phyloP scores from a whole-genome alignment of 2,888 invertebrate species.

The Harpalus rubripes region DNA sequence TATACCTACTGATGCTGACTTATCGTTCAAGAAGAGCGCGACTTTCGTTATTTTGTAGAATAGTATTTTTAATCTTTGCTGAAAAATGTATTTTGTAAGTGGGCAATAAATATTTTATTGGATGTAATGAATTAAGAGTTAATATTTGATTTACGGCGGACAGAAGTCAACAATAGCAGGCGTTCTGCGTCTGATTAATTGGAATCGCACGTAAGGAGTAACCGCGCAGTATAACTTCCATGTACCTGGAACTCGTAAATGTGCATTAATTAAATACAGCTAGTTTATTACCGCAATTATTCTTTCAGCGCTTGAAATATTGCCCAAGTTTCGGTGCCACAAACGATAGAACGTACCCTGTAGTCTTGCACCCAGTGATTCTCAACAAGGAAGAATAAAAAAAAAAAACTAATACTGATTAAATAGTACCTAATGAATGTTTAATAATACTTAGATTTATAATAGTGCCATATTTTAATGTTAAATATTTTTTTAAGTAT shows the following conservation, averaged over 20 bases:
- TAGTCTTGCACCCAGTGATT: background rate
- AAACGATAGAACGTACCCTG: conserved; percentile 38
- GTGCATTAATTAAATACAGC: conserved; percentile 66
- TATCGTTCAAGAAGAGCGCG: background rate
- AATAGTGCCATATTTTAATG: too few species aligned
- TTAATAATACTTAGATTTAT: too few species aligned
- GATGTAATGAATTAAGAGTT: background rate
- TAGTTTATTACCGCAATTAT: conserved; percentile 67
- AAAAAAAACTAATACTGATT: background rate
- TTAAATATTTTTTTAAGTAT: too few species aligned
- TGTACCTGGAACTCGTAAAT: conserved; percentile 66
- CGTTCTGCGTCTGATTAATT: conserved; percentile 62
- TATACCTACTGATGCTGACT: too few species aligned
- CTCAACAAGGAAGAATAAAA: background rate
- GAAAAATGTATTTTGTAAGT: background rate
- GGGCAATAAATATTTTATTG: conserved; percentile 17
- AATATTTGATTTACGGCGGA: conserved; percentile 12
- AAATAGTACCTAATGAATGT: too few species aligned
- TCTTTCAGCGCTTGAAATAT: conserved; percentile 66
- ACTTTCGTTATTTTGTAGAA: background rate
- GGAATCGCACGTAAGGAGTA: conserved; percentile 60
- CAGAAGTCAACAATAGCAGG: conserved; percentile 43
- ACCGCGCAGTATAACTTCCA: conserved; percentile 63
- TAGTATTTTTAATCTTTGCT: background rate
- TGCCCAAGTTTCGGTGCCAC: conserved; percentile 62